phyloP scores from a whole-genome alignment of 2,888 invertebrate genomes.

The Dryadula phaetusa region DNA sequence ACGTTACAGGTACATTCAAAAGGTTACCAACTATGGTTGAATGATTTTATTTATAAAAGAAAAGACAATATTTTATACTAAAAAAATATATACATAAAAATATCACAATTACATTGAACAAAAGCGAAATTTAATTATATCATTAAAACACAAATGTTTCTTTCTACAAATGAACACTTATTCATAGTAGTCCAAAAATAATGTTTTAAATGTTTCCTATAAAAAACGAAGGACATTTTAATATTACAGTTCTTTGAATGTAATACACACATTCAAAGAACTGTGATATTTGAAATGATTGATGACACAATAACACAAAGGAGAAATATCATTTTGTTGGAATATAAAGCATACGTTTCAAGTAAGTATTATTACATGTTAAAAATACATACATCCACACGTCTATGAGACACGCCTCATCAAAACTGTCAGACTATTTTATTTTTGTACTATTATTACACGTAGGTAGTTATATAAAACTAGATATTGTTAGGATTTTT shows the following conservation, averaged over 20 bases:
- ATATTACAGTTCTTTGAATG: conserved; percentile 23
- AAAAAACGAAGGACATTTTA: conserved; percentile 20
- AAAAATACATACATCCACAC: background rate
- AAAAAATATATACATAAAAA: too few relatives aligned
- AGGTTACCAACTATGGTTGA: too few relatives aligned
- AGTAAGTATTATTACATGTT: background rate
- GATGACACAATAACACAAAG: conserved; percentile 21
- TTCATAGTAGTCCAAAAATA: background rate
- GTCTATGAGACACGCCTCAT: background rate
- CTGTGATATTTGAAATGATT: conserved; percentile 14
- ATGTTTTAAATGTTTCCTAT: conserved; percentile 3
- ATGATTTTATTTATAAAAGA: too few relatives aligned
- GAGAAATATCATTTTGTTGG: conserved; percentile 9
- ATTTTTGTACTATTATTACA: background rate
- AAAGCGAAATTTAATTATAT: too few relatives aligned
- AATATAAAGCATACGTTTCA: background rate
- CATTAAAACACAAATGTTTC: background rate
- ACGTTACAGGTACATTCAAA: too few relatives aligned
- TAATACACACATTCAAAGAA: conserved; percentile 22
- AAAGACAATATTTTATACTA: too few relatives aligned
- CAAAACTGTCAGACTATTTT: background rate
- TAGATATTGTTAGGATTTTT: background rate
- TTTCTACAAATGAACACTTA: background rate
- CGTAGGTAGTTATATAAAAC: background rate
- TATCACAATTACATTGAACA: too few relatives aligned